These are phyloP conservation scores for Salvelinus alpinus DNA, from an alignment of 2,113 vertebrate species.

Conservation along the genomic window DNA sequence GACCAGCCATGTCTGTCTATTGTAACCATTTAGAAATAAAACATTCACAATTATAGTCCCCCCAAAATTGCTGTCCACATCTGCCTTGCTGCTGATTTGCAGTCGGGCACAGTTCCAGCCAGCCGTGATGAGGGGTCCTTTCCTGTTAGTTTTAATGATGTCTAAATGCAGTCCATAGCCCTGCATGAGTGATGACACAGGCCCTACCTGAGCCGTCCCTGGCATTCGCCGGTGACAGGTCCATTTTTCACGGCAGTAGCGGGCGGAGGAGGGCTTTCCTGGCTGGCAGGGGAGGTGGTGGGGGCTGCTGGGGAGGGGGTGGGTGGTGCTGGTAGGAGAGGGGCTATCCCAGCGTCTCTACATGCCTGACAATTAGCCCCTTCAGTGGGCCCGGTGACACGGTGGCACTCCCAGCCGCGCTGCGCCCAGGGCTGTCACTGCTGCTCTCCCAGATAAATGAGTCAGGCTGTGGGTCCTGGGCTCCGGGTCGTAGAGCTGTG, in stretches of 20 bases:
- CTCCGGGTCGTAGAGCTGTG: too few relatives aligned
- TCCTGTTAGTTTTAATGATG: conserved; percentile 36
- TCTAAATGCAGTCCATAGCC: conserved; percentile 30
- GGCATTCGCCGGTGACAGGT: conserved; percentile 38
- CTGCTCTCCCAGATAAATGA: too few relatives aligned
- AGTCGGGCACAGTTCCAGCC: neutral
- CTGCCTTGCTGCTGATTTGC: conserved; percentile 4
- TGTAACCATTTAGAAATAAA: too few relatives aligned
- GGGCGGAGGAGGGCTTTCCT: conserved; percentile 4
- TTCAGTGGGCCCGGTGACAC: conserved; percentile 11
- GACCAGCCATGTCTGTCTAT: too few relatives aligned
- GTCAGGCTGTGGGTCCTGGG: too few relatives aligned
- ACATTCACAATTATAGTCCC: too few relatives aligned
- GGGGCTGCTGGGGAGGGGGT: neutral
- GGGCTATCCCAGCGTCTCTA: conserved; percentile 10
- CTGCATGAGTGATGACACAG: conserved; percentile 39
- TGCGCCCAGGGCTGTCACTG: too few relatives aligned
- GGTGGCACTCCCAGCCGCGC: too few relatives aligned
- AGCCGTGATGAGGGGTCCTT: neutral
- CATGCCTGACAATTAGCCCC: conserved; percentile 42
- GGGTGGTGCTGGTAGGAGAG: neutral
- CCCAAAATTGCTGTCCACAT: too few relatives aligned
- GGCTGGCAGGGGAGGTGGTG: neutral
- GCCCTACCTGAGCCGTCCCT: conserved; percentile 23
- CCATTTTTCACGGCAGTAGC: conserved; percentile 41